A percentile compares a stretch with the other conserved stretches of the same genome.
Conservation (phyloP, 2,888 invertebrate genomes). For the Eristalis arbustorum region DNA sequence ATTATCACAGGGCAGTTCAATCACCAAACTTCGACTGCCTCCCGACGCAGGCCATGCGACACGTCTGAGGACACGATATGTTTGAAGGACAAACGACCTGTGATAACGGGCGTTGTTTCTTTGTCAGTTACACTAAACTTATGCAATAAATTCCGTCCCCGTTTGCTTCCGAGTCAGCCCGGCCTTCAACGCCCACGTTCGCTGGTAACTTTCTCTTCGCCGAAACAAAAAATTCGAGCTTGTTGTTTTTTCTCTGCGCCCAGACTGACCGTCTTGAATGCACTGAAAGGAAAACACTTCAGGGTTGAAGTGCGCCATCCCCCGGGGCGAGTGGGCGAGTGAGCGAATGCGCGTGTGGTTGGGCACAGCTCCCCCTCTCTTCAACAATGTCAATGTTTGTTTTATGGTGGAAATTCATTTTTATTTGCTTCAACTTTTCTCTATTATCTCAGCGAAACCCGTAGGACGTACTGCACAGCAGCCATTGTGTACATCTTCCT, state of each 20-base stretch:
- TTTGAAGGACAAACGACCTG: background rate
- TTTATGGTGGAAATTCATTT: background rate
- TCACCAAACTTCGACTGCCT: constrained; percentile 18
- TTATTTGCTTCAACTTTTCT: background rate
- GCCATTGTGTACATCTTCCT: background rate
- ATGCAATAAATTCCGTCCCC: background rate
- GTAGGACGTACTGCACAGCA: background rate
- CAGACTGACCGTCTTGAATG: background rate
- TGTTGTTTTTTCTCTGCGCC: background rate
- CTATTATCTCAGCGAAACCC: background rate
- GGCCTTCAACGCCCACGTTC: background rate
- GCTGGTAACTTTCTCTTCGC: too few relatives aligned
- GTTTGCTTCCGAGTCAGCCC: background rate
- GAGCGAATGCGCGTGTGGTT: background rate
- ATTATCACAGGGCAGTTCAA: constrained; percentile 21
- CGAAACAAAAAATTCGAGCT: too few relatives aligned
- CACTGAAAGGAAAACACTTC: background rate
- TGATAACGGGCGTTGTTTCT: background rate
- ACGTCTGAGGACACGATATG: too few relatives aligned
- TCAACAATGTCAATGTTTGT: background rate
- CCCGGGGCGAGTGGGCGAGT: too few relatives aligned
- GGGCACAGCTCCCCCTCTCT: background rate
- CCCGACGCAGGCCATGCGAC: too few relatives aligned
- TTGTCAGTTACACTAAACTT: background rate
- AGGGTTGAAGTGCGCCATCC: background rate